Percentiles rank a stretch among this genome's conserved stretches.
Conservation (phyloP, 64 coral and sea anemone species). For the Dendronephthya gigantea region DNA sequence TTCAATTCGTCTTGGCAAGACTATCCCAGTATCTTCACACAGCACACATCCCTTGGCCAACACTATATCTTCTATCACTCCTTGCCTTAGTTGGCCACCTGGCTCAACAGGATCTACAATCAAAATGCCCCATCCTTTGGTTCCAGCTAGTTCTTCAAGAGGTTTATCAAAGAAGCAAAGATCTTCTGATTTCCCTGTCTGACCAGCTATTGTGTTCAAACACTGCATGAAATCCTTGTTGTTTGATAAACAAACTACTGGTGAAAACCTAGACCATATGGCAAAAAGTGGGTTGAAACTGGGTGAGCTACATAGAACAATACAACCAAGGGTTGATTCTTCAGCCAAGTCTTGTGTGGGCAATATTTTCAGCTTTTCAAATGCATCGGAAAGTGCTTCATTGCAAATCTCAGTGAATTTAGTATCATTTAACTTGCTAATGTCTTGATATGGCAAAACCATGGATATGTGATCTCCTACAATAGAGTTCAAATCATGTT, state of each 20-base stretch:
- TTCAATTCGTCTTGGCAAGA: constrained; percentile 54
- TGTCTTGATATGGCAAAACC: neutral
- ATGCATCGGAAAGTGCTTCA: neutral
- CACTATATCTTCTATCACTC: constrained; percentile 85
- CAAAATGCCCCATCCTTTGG: constrained; percentile 46
- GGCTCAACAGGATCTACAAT: constrained; percentile 68
- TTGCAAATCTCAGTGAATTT: neutral
- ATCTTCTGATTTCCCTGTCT: neutral
- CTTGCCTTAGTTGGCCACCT: constrained; percentile 52
- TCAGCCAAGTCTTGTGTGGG: neutral
- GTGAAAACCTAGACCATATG: neutral
- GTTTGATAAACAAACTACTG: neutral
- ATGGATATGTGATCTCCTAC: neutral
- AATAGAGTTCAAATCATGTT: neutral
- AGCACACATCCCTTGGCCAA: constrained; percentile 79
- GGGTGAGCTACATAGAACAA: neutral
- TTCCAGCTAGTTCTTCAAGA: neutral
- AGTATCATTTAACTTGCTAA: neutral
- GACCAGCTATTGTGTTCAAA: neutral
- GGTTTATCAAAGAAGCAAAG: neutral
- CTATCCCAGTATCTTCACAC: constrained; percentile 16
- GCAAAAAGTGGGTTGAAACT: neutral
- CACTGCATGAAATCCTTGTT: neutral
- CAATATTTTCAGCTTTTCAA: neutral
- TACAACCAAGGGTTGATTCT: neutral